Percentiles rank a stretch among this genome's conserved stretches.
These are phyloP conservation scores for Acanthosoma haemorrhoidale DNA, from an alignment of 2,888 invertebrate species.

Conservation along the genomic window DNA sequence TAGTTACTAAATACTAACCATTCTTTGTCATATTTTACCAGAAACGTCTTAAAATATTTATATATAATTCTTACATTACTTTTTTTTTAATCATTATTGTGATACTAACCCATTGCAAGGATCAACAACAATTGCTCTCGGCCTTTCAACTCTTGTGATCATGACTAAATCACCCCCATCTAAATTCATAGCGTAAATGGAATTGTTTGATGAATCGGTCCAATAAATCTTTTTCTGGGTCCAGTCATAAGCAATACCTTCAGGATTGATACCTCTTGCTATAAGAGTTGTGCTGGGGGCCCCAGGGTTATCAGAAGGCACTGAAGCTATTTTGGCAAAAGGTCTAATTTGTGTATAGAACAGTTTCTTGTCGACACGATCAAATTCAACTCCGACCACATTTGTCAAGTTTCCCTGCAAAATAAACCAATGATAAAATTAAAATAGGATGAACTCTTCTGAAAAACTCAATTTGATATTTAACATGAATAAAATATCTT, in stretches of 20 bases:
- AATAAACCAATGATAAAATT: neutral
- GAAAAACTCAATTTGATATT: neutral
- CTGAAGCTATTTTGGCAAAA: slow-evolving; percentile 80
- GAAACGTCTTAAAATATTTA: neutral
- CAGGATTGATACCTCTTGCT: slow-evolving; percentile 78
- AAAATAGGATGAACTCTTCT: neutral
- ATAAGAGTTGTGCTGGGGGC: slow-evolving; percentile 60
- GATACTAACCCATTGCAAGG: slow-evolving; percentile 77
- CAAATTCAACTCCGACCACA: slow-evolving; percentile 93
- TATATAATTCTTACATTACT: neutral
- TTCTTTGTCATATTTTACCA: too few species aligned
- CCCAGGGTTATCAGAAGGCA: slow-evolving; percentile 66
- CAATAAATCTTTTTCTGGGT: slow-evolving; percentile 95
- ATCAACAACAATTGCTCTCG: slow-evolving; percentile 90
- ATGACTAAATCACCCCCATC: slow-evolving; percentile 82
- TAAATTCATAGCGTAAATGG: slow-evolving; percentile 89
- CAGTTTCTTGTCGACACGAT: slow-evolving; percentile 78
- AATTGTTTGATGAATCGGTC: slow-evolving; percentile 92
- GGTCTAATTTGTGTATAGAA: slow-evolving; percentile 92
- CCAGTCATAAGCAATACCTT: slow-evolving; percentile 96
- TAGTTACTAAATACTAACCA: too few species aligned
- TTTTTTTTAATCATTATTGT: neutral
- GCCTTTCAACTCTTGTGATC: slow-evolving; percentile 88
- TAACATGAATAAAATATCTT: slow-evolving; percentile 37
- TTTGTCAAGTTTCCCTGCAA: slow-evolving; percentile 70